Evolutionary conservation across 1,140 invertebrate genomes (phyloP).

Genomic region (Coenobita brevimanus): DNA sequence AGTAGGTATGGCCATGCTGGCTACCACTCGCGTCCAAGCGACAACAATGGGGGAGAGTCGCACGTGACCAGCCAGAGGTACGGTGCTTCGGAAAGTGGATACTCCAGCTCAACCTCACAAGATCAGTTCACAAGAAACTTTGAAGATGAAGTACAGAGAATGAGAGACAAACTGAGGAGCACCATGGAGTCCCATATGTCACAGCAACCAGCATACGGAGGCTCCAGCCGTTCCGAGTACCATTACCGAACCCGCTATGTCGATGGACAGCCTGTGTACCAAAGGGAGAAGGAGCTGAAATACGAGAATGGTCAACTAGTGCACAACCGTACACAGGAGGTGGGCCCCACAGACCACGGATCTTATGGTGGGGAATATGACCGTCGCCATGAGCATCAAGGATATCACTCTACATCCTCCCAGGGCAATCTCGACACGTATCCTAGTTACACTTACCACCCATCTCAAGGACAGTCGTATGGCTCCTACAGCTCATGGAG

Average conservation of each 20-base stretch:
- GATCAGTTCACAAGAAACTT: neutral
- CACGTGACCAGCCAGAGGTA: neutral
- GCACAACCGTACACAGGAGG: slow-evolving; percentile 57
- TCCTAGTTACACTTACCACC: neutral
- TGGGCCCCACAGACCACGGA: slow-evolving; percentile 15
- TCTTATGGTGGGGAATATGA: neutral
- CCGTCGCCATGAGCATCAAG: neutral
- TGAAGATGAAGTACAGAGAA: neutral
- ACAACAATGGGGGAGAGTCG: neutral
- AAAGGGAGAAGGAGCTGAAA: slow-evolving; percentile 53
- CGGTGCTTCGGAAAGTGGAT: neutral
- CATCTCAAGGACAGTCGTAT: neutral
- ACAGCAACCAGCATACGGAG: slow-evolving; percentile 14
- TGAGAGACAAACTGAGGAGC: slow-evolving; percentile 36
- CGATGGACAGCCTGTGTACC: slow-evolving; percentile 64
- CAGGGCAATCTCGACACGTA: neutral
- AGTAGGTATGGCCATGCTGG: neutral
- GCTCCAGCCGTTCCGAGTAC: slow-evolving; percentile 34
- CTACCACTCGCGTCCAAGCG: neutral
- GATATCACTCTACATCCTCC: neutral
- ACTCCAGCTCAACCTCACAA: too few relatives aligned
- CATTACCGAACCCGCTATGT: slow-evolving; percentile 54
- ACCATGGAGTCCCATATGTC: slow-evolving; percentile 9
- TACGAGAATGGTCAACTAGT: slow-evolving; percentile 64
- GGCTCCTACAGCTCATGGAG: neutral